Conservation (phyloP, 2,888 invertebrate genomes). For the Trachelus troglodyta region DNA sequence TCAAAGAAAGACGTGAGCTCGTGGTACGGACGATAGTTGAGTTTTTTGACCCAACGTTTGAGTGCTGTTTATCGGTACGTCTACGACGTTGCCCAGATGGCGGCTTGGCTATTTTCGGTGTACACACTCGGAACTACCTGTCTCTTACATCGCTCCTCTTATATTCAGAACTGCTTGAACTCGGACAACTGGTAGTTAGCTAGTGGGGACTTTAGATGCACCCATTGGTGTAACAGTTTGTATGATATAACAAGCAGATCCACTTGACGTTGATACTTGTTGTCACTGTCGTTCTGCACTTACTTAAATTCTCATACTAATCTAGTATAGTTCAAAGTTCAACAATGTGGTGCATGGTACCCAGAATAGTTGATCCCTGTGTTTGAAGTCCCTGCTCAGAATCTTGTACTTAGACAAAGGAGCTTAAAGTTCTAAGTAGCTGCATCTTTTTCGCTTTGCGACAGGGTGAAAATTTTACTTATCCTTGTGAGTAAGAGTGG, state of each 20-base stretch:
- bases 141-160: constrained; percentile 19
- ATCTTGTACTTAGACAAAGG: not conserved
- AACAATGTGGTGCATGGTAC: too few relatives aligned
- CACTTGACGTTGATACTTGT: not conserved
- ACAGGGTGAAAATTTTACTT: not conserved
- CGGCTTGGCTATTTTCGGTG: constrained; percentile 54
- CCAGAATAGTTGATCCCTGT: not conserved
- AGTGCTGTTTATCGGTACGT: constrained; percentile 53
- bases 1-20: constrained; percentile 45
- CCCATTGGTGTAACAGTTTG: not conserved
- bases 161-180: not conserved
- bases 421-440: not conserved
- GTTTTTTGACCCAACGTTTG: constrained; percentile 40
- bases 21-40: constrained; percentile 14
- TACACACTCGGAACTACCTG: constrained; percentile 34
- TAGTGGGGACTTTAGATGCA: not conserved
- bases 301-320: not conserved
- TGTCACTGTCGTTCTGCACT: not conserved
- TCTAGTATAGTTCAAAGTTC: not conserved
- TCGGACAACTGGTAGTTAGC: not conserved
- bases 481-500: not conserved
- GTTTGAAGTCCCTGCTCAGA: not conserved
- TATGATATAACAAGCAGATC: not conserved
- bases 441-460: not conserved
- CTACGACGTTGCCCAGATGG: constrained; percentile 61